Percentiles rank a stretch among this genome's conserved stretches.
phyloP scores from a whole-genome alignment of 2,113 vertebrate genomes.

The Cyprinodon variegatus region DNA sequence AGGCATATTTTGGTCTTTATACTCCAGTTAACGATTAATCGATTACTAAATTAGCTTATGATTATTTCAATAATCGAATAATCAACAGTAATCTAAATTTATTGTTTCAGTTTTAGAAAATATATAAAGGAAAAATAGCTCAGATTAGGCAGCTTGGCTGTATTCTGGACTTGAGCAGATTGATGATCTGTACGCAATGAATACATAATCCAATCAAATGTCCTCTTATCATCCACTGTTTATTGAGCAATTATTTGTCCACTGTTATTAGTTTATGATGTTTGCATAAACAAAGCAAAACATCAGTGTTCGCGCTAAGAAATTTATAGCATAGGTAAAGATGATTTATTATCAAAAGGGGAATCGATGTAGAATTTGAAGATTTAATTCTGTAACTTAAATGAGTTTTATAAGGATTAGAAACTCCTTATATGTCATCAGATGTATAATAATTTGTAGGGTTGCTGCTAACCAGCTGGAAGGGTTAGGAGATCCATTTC shows the following conservation, averaged over 20 bases:
- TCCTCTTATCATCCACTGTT: too few species aligned
- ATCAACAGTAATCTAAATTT: too few species aligned
- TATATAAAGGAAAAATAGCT: too few species aligned
- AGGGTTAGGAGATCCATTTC: conserved; percentile 48
- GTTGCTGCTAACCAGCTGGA: conserved; percentile 36
- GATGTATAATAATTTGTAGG: not conserved
- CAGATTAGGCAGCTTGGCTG: too few species aligned
- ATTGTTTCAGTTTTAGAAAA: too few species aligned
- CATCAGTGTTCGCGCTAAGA: not conserved
- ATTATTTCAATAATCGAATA: too few species aligned
- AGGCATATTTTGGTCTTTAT: too few species aligned
- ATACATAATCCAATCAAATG: too few species aligned
- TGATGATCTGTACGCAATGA: too few species aligned
- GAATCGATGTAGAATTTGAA: conserved; percentile 20
- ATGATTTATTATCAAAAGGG: not conserved
- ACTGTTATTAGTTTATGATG: not conserved
- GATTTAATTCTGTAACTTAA: conserved; percentile 9
- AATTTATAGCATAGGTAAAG: not conserved
- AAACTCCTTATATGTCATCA: conserved; percentile 33
- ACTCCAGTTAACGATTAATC: too few species aligned
- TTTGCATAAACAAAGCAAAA: not conserved
- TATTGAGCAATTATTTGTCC: not conserved
- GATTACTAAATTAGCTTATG: too few species aligned
- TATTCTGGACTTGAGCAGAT: too few species aligned
- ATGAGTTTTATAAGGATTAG: conserved; percentile 26